Percentiles rank a stretch among this genome's conserved stretches.
phyloP scores from a whole-genome alignment of 2,113 vertebrate genomes.

The Ailurus styani region DNA sequence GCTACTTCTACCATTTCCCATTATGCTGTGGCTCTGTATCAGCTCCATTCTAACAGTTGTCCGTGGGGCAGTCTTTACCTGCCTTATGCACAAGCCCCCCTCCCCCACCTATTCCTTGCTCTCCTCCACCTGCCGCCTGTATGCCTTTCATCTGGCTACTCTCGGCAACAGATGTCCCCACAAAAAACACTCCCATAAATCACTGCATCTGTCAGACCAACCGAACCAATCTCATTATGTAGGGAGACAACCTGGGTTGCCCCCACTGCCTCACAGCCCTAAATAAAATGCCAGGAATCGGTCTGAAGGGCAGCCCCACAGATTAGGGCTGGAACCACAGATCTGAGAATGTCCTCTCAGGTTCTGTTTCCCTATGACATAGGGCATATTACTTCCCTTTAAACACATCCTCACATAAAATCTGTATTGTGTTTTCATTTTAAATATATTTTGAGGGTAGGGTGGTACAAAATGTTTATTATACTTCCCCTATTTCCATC shows the following conservation, averaged over 20 bases:
- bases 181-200: neutral
- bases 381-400: neutral
- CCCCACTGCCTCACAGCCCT: neutral
- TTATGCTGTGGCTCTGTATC: no score
- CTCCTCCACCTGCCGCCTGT: neutral
- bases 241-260: neutral
- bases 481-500: neutral
- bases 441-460: neutral
- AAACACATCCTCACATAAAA: neutral
- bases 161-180: neutral
- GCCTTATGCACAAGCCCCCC: neutral
- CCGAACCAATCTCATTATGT: neutral
- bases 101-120: neutral
- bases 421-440: neutral
- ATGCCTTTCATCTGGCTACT: neutral
- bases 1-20: no score
- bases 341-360: neutral
- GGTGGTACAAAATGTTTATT: neutral
- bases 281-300: neutral
- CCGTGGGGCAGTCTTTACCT: neutral
- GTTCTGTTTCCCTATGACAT: neutral
- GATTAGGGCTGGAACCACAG: neutral
- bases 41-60: neutral
- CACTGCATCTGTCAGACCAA: neutral
- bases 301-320: neutral